Percentiles rank a stretch among this genome's conserved stretches.
Conservation (phyloP, 2,797 vertebrate genomes). For the Chelon labrosus region DNA sequence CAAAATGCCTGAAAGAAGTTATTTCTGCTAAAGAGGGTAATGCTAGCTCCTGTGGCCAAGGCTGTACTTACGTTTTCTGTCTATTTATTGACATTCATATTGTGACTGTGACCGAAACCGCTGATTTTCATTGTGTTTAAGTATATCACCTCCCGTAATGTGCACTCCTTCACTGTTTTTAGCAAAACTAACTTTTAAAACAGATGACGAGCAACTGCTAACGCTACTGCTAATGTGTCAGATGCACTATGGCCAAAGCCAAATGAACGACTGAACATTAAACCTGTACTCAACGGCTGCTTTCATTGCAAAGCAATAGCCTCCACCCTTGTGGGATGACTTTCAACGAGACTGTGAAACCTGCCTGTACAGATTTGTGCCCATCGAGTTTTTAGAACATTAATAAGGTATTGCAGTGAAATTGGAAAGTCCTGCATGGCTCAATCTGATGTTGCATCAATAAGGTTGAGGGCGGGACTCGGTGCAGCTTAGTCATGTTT, state of each 20-base stretch:
- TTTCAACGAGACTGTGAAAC: slow-evolving; percentile 9
- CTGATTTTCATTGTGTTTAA: too few relatives aligned
- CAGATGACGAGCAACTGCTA: neutral
- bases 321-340: neutral
- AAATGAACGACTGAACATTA: neutral
- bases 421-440: neutral
- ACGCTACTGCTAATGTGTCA: neutral
- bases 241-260: neutral
- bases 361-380: neutral
- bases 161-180: too few relatives aligned
- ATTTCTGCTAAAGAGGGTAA: neutral
- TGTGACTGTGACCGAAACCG: too few relatives aligned
- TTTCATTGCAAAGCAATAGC: slow-evolving; percentile 4
- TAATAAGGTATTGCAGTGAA: slow-evolving; percentile 3
- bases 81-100: too few relatives aligned
- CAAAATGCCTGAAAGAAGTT: neutral
- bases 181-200: neutral
- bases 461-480: slow-evolving; percentile 13
- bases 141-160: too few relatives aligned
- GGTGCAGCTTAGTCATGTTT: neutral
- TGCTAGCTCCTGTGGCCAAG: neutral
- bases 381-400: slow-evolving; percentile 3
- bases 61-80: neutral
- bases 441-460: slow-evolving; percentile 9
- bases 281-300: neutral